Conservation (phyloP, 2,113 vertebrate species). For the Varanus salvator region DNA sequence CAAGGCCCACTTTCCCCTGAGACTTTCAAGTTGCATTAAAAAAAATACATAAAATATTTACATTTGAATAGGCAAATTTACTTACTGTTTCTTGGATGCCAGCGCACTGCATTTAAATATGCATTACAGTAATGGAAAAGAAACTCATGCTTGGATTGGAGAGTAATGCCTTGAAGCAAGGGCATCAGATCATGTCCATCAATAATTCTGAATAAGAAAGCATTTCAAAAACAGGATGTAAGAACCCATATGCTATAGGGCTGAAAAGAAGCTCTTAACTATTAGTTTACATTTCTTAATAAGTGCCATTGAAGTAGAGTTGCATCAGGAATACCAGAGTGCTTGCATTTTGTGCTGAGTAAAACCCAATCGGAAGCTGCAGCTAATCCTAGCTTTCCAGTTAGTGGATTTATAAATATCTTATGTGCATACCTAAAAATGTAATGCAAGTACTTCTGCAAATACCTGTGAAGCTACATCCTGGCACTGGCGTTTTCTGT, state of each 20-base stretch:
- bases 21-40: conserved; percentile 32
- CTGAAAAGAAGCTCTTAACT: neutral
- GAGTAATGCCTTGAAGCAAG: conserved; percentile 75
- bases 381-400: neutral
- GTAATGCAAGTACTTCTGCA: neutral
- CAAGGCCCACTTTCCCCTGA: neutral
- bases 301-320: neutral
- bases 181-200: conserved; percentile 89
- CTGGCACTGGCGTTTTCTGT: neutral
- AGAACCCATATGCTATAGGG: fast-evolving
- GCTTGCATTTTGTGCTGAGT: neutral
- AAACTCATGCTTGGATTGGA: conserved; percentile 84
- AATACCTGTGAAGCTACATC: neutral
- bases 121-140: conserved; percentile 92
- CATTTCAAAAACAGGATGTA: conserved; percentile 36
- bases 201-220: conserved; percentile 74
- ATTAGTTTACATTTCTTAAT: conserved; percentile 6
- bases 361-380: neutral
- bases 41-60: conserved; percentile 29
- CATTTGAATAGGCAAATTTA: conserved; percentile 31
- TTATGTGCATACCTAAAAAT: neutral
- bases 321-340: fast-evolving
- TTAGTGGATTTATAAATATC: neutral
- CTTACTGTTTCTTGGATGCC: conserved; percentile 87
- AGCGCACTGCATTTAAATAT: conserved; percentile 87